These are phyloP conservation scores for Oryzias curvinotus DNA, from an alignment of 2,113 vertebrate species.

Conservation along the genomic window DNA sequence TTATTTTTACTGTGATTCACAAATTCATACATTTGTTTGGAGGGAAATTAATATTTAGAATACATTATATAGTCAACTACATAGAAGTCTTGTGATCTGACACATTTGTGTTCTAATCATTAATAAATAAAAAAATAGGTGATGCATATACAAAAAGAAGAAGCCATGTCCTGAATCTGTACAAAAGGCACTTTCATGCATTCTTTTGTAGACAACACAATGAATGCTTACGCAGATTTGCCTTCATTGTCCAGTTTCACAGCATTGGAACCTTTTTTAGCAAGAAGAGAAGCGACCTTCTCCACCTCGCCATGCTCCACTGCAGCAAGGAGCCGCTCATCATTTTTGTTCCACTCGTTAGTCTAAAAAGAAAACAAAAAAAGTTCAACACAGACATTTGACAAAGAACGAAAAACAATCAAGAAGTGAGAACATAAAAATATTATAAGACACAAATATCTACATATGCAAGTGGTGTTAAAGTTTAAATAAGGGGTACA, in stretches of 20 bases:
- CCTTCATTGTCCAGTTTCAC: constrained; percentile 92
- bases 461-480: no score
- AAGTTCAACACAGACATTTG: not conserved
- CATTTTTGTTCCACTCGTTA: constrained; percentile 97
- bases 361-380: constrained; percentile 66
- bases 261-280: constrained; percentile 92
- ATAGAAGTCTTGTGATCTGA: no score
- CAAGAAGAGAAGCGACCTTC: constrained; percentile 88
- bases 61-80: no score
- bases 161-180: not conserved
- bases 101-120: no score
- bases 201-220: constrained; percentile 12
- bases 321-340: constrained; percentile 91
- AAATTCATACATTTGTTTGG: no score
- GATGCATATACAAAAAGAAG: not conserved
- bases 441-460: no score
- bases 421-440: no score
- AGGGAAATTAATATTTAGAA: no score
- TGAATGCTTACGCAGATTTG: constrained; percentile 89
- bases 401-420: not conserved
- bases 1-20: no score
- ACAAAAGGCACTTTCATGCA: not conserved
- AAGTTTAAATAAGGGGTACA: no score
- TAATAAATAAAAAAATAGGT: constrained; percentile 1
- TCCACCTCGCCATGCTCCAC: constrained; percentile 94